Evolutionary conservation across 2,113 vertebrate species (phyloP).

Genomic region (Syngnathus typhle): DNA sequence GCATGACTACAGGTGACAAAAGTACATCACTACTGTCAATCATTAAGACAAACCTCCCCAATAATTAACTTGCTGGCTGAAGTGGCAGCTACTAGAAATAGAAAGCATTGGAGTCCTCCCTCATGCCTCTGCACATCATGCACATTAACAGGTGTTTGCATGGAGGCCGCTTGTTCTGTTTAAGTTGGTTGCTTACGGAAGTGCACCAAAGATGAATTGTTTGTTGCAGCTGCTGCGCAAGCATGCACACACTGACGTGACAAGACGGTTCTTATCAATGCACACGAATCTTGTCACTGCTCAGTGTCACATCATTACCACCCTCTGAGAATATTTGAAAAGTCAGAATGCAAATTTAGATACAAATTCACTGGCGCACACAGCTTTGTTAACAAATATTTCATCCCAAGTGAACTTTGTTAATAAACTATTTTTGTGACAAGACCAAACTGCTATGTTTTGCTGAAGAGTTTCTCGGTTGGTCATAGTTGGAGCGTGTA

Average conservation of each 20-base stretch:
- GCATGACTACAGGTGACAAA: neutral
- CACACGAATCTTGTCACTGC: conserved; percentile 8
- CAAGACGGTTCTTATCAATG: conserved; percentile 2
- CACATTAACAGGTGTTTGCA: conserved; percentile 15
- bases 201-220: conserved; percentile 3
- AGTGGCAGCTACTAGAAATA: no score
- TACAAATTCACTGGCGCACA: conserved; percentile 52
- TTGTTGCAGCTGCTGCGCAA: neutral
- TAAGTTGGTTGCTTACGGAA: conserved; percentile 34
- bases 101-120: neutral
- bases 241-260: conserved; percentile 12
- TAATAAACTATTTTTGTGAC: conserved; percentile 71
- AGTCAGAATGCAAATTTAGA: conserved; percentile 53
- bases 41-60: no score
- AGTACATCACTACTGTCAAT: neutral
- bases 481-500: no score
- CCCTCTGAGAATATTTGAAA: conserved; percentile 26
- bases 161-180: conserved; percentile 7
- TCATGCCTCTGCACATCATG: conserved; percentile 6
- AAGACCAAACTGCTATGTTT: conserved; percentile 7
- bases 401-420: conserved; percentile 53
- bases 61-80: no score
- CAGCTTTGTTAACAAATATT: conserved; percentile 61
- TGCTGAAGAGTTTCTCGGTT: no score
- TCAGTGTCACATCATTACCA: conserved; percentile 39